phyloP scores from a whole-genome alignment of 2,888 invertebrate species.

The Xestia rhomboidea region DNA sequence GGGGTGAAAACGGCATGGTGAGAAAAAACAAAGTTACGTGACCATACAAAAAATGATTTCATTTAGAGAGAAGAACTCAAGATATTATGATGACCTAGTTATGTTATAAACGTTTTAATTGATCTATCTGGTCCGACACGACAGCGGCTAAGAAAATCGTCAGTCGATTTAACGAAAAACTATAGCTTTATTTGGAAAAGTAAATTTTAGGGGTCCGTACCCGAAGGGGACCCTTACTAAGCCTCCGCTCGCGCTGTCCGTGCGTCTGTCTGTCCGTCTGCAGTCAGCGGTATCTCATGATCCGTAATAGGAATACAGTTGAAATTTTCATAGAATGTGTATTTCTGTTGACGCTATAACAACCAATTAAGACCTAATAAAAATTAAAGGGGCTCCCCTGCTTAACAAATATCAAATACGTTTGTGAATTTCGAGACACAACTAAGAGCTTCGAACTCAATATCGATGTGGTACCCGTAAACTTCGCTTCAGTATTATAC shows the following conservation, averaged over 20 bases:
- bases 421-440: background rate
- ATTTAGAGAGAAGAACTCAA: constrained; percentile 45
- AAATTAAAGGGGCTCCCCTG: too few species aligned
- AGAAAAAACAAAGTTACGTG: constrained; percentile 67
- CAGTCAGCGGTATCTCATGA: too few species aligned
- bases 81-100: constrained; percentile 49
- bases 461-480: background rate
- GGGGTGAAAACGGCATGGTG: constrained; percentile 57
- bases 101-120: constrained; percentile 10
- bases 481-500: background rate
- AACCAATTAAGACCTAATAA: too few species aligned
- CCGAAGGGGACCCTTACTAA: too few species aligned
- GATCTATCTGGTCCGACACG: background rate
- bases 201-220: too few species aligned
- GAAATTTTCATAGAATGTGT: too few species aligned
- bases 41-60: constrained; percentile 65
- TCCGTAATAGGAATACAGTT: too few species aligned
- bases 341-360: too few species aligned
- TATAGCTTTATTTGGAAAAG: background rate
- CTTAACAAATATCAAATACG: too few species aligned
- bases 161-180: background rate
- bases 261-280: too few species aligned
- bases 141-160: background rate
- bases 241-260: too few species aligned
- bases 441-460: background rate